Base-by-base conservation (phyloP, 2,888 invertebrate genomes). In the Morpho helenor region DNA sequence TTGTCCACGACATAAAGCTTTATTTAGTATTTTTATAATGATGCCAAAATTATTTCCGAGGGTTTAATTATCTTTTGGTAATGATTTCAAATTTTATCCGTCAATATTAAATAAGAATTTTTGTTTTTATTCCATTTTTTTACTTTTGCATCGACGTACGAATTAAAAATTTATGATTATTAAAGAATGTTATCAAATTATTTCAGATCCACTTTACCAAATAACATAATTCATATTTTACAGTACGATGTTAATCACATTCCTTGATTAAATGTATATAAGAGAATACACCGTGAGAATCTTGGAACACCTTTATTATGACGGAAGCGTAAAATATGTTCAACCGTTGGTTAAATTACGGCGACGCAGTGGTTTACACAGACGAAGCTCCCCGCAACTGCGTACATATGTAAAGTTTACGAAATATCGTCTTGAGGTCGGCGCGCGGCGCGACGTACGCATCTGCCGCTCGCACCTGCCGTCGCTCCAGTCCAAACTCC, bases 391-490 rank as follows among this genome's bases (percentile, higher is more conserved):
- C 45, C 10, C n/a, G 10, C 10, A 45, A 8, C 9, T 45, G 10
- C 45, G 40, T 53, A 64, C 57, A 56, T 55, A 55, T 60, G 58
- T 60, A 57, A 52, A 61, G 57, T 66, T 68, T 65, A 70, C 69
- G 72, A 75, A 74, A 76, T 70, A 71, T 62, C 66, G 70, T 69
- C 73, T 72, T 69, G 69, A 68, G 69, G 63, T 68, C 67, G 66
- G 39, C 57, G 51, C 60, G 43, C 60, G 56, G 54, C 59, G 54
- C 56, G 49, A 57, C 54, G 57, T 61, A 61, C 59, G 73, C 84
- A 83, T 82, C 84, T 82, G 82, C 76, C 72, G 72, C 62, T 63
- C 70, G 75, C 82, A 81, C 82, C 81, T 82, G 80, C 77, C 73
- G 69, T 42, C 68, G 64, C 67, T 57, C 54, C 54, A 54, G 68